Conservation (phyloP, 2,888 invertebrate genomes). For the Conus canariensis region DNA sequence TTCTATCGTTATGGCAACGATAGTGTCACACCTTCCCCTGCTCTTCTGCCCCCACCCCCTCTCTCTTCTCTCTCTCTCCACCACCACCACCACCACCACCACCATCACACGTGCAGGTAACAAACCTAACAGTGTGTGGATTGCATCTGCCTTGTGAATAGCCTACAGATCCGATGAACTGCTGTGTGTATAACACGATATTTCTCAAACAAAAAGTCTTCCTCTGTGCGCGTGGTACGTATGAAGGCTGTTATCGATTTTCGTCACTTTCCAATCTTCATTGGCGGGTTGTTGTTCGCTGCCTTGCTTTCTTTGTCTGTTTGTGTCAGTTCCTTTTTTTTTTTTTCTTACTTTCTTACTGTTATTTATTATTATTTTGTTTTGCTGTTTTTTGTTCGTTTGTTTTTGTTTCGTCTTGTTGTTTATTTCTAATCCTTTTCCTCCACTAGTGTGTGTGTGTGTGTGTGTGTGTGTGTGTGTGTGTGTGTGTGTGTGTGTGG, state of each 20-base stretch:
- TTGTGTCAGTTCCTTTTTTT: neutral
- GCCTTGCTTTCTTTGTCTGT: neutral
- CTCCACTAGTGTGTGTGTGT: too few relatives aligned
- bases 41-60: neutral
- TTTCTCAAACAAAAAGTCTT: neutral
- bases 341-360: neutral
- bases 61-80: neutral
- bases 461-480: neutral
- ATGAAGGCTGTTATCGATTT: neutral
- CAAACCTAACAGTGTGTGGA: neutral
- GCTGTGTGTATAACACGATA: neutral
- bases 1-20: too few relatives aligned
- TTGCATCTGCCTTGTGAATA: neutral
- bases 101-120: too few relatives aligned
- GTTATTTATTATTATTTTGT: neutral
- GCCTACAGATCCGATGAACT: neutral
- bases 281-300: neutral
- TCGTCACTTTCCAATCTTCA: neutral
- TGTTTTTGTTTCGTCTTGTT: neutral
- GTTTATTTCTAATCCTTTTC: neutral
- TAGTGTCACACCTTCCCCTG: neutral
- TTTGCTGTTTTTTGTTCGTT: neutral
- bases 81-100: neutral
- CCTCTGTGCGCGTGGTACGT: neutral
- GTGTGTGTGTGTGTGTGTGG: too few relatives aligned